A percentile compares a stretch with the other conserved stretches of the same genome.
Evolutionary conservation across 2,797 vertebrate species (phyloP).

Genomic region (Antrozous pallidus): DNA sequence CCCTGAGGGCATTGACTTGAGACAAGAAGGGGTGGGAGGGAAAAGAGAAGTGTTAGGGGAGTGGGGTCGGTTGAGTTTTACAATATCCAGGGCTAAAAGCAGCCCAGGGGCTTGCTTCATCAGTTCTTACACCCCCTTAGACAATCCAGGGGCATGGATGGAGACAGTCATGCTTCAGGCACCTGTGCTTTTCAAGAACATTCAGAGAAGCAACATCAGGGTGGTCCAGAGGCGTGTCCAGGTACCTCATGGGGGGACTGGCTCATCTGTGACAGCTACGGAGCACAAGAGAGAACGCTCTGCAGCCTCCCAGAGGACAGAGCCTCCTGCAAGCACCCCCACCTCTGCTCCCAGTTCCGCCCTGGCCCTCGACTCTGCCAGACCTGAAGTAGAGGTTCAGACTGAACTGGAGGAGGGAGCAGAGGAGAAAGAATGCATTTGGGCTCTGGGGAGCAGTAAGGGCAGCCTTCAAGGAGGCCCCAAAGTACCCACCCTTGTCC

Average conservation of each 20-base stretch:
- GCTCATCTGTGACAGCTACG: constrained; percentile 80
- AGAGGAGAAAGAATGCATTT: neutral
- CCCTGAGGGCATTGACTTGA: neutral
- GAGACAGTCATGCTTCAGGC: neutral
- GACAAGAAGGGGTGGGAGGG: neutral
- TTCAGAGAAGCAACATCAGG: neutral
- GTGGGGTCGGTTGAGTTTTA: neutral
- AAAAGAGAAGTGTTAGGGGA: neutral
- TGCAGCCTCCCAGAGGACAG: neutral
- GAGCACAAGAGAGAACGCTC: constrained; percentile 43
- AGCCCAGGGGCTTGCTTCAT: neutral
- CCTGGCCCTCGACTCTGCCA: neutral
- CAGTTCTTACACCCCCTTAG: neutral
- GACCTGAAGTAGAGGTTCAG: neutral
- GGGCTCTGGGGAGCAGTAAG: neutral
- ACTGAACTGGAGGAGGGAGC: neutral
- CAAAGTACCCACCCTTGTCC: neutral
- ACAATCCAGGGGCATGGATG: neutral
- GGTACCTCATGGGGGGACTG: constrained; percentile 72
- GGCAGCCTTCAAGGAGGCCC: neutral
- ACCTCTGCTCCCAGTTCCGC: neutral
- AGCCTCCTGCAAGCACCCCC: neutral
- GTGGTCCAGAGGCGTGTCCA: neutral
- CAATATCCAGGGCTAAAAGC: neutral
- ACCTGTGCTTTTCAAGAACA: neutral